Evolutionary conservation across 2,113 vertebrate species (phyloP).

Genomic region (Sisor rabdophorus): DNA sequence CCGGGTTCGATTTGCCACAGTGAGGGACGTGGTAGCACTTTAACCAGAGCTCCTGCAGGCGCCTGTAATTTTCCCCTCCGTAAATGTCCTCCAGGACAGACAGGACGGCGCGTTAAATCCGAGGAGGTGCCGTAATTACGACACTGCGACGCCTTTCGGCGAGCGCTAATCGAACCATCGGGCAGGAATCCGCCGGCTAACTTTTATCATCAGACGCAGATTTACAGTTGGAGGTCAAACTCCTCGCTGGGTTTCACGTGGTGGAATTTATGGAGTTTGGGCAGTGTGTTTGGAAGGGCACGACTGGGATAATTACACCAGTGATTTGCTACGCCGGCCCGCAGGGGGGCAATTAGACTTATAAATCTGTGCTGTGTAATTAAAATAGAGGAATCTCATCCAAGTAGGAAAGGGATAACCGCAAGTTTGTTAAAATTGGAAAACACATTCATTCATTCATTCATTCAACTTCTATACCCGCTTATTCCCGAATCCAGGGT

Average conservation of each 20-base stretch:
- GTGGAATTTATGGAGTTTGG: constrained; percentile 60
- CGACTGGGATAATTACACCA: constrained; percentile 56
- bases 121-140: constrained; percentile 17
- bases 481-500: no score
- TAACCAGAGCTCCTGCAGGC: not conserved
- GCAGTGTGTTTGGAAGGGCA: constrained; percentile 49
- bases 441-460: no score
- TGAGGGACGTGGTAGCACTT: not conserved
- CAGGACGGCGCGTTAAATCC: constrained; percentile 16
- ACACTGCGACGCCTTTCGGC: constrained; percentile 37
- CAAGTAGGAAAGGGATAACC: constrained; percentile 4
- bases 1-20: no score
- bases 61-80: not conserved
- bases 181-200: constrained; percentile 46
- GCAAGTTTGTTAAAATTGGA: constrained; percentile 17
- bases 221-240: constrained; percentile 60
- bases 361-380: constrained; percentile 48
- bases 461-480: no score
- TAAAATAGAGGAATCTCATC: constrained; percentile 40
- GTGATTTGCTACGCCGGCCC: constrained; percentile 48
- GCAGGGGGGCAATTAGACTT: constrained; percentile 44
- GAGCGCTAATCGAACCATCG: constrained; percentile 48
- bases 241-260: constrained; percentile 50
- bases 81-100: not conserved
- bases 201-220: constrained; percentile 50